phyloP scores from a whole-genome alignment of 2,797 vertebrate genomes.

The Prunella strophiata region DNA sequence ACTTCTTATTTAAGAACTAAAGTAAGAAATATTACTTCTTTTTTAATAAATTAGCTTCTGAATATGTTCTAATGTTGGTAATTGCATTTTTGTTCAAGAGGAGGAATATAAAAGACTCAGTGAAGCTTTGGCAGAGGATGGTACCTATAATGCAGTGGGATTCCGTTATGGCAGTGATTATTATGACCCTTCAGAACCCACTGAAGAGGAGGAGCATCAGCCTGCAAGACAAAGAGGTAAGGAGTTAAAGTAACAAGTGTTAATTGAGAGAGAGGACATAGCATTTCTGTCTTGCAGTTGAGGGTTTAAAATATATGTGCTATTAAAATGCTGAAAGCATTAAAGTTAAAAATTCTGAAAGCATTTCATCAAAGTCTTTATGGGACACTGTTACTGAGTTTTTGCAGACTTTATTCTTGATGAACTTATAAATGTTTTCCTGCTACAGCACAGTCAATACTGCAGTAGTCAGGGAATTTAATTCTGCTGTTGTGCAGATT shows the following conservation, averaged over 20 bases:
- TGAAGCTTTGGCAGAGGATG: constrained; percentile 95
- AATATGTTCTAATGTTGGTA: constrained; percentile 37
- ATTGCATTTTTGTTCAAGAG: constrained; percentile 84
- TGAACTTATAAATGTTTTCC: neutral
- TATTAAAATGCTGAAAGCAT: neutral
- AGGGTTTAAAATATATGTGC: neutral
- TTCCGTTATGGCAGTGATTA: constrained; percentile 96
- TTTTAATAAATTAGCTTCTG: neutral
- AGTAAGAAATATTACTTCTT: constrained; percentile 34
- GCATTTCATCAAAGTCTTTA: neutral
- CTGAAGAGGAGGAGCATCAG: constrained; percentile 90
- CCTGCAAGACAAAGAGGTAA: constrained; percentile 86
- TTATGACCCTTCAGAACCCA: constrained; percentile 97
- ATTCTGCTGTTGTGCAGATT: neutral
- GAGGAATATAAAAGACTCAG: constrained; percentile 98
- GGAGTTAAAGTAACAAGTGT: neutral
- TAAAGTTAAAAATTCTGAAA: neutral
- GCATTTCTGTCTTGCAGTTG: neutral
- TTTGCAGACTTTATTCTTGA: neutral
- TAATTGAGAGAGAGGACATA: neutral
- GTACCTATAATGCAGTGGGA: constrained; percentile 91
- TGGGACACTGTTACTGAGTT: neutral
- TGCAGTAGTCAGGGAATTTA: neutral
- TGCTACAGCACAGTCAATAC: neutral
- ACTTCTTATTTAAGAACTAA: constrained; percentile 56